These are phyloP conservation scores for Hemicordylus capensis DNA, from an alignment of 2,113 vertebrate genomes.

Conservation along the genomic window DNA sequence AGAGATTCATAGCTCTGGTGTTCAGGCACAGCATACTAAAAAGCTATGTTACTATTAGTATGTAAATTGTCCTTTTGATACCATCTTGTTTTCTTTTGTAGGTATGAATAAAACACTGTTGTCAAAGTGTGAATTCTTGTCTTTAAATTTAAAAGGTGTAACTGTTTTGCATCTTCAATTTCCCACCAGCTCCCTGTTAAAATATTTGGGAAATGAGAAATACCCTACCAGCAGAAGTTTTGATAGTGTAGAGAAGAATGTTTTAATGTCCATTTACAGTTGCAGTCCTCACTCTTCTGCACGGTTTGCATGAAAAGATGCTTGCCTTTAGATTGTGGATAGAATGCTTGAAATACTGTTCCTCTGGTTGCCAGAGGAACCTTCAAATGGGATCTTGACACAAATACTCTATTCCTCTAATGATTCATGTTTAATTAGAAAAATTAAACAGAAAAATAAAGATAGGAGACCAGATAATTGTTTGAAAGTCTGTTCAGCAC, in stretches of 20 bases:
- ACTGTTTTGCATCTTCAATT: neutral
- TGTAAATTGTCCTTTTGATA: constrained; percentile 87
- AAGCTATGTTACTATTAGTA: constrained; percentile 82
- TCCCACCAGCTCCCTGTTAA: constrained; percentile 24
- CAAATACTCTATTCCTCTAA: no score
- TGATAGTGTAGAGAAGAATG: fast-evolving
- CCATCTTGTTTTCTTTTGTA: constrained; percentile 89
- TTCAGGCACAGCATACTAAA: constrained; percentile 78
- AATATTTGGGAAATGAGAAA: neutral
- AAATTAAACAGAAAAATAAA: neutral
- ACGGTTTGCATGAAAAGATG: neutral
- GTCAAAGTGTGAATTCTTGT: constrained; percentile 67
- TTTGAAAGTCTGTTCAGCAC: neutral
- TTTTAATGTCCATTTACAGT: neutral
- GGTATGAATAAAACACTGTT: constrained; percentile 87
- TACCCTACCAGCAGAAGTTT: neutral
- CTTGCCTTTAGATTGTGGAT: neutral
- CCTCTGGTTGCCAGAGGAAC: neutral
- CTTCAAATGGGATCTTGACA: no score
- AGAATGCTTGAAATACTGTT: neutral
- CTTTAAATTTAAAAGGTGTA: constrained; percentile 68
- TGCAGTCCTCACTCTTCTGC: fast-evolving
- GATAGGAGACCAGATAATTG: neutral
- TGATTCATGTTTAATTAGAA: neutral
- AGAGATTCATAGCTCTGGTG: constrained; percentile 75